phyloP scores from a whole-genome alignment of 2,888 invertebrate genomes.

The Ctena decussata region DNA sequence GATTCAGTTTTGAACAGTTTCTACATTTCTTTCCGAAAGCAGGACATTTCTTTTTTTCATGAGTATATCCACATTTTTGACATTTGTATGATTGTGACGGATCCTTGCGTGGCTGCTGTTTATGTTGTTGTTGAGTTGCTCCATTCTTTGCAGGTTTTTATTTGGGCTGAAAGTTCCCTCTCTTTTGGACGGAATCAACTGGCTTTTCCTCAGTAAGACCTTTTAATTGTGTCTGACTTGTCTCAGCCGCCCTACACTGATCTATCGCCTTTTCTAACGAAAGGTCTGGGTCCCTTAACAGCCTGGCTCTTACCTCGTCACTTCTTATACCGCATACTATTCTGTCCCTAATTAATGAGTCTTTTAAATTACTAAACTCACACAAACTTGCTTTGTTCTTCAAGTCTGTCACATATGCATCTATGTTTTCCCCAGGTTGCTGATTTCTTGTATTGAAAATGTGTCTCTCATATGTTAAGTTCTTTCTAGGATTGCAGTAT shows the following conservation, averaged over 20 bases:
- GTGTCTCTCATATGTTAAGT: neutral
- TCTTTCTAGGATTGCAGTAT: neutral
- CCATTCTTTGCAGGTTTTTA: neutral
- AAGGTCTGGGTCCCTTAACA: too few relatives aligned
- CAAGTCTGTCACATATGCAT: constrained; percentile 7
- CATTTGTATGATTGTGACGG: neutral
- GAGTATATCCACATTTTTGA: constrained; percentile 14
- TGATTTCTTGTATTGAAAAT: neutral
- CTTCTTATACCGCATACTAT: neutral
- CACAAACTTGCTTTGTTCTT: neutral
- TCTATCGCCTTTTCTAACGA: neutral
- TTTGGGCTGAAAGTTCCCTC: neutral
- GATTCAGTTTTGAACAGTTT: too few relatives aligned
- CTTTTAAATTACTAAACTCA: neutral
- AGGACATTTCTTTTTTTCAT: neutral
- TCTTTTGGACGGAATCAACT: neutral
- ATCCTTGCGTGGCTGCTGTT: neutral
- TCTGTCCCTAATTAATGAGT: constrained; percentile 3
- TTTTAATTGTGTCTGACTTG: neutral
- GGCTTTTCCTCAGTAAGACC: neutral
- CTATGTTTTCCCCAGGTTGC: neutral
- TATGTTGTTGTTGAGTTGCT: neutral
- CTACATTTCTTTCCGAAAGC: constrained; percentile 17
- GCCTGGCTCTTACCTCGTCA: neutral
- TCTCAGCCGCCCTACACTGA: too few relatives aligned